Conservation (phyloP, 2,888 invertebrate genomes). For the Alloscopus bannaensis region DNA sequence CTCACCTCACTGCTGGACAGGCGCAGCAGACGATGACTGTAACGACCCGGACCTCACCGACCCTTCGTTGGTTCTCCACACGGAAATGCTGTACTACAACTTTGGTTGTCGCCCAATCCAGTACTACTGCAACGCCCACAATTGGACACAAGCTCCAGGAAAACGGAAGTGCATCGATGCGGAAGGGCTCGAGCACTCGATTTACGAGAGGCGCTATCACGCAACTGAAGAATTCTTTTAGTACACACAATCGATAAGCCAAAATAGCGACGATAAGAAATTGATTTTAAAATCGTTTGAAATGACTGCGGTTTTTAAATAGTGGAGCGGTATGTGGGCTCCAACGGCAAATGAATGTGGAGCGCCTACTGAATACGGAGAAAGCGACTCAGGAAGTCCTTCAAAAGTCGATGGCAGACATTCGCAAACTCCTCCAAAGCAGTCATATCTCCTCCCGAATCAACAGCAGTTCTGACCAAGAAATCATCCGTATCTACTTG, state of each 20-base stretch:
- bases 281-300: not conserved
- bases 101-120: constrained; percentile 42
- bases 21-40: constrained; percentile 53
- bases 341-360: constrained; percentile 33
- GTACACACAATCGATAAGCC: constrained; percentile 45
- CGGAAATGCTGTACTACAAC: constrained; percentile 53
- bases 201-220: constrained; percentile 60
- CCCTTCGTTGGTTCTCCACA: not conserved
- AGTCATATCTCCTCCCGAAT: not conserved
- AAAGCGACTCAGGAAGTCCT: no score
- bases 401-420: no score
- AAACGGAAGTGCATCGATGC: constrained; percentile 6
- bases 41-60: constrained; percentile 12
- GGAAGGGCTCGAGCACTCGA: constrained; percentile 23
- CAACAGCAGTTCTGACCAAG: constrained; percentile 8
- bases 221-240: constrained; percentile 67
- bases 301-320: not conserved
- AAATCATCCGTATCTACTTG: constrained; percentile 1
- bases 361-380: not conserved
- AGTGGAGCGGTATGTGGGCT: constrained; percentile 58
- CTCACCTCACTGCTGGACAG: constrained; percentile 64
- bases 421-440: not conserved
- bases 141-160: constrained; percentile 26
- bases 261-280: not conserved
- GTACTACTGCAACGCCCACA: constrained; percentile 53